Base-by-base conservation (phyloP, 2,888 invertebrate species). In the Tetanocera ferruginea region DNA sequence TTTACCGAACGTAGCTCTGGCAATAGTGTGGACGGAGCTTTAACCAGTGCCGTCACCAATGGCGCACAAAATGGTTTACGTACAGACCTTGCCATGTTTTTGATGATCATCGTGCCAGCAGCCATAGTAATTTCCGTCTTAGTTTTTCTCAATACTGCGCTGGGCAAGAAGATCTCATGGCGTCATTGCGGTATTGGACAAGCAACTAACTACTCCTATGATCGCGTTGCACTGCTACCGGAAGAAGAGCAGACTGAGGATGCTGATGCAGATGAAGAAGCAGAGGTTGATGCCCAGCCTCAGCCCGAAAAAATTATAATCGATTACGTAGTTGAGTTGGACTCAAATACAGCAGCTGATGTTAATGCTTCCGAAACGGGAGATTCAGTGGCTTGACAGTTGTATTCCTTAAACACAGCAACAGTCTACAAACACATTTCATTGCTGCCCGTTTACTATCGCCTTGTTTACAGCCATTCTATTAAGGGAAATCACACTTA, bases 1-100 rank as follows among this genome's bases (percentile, higher is more conserved):
- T 88, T 88, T 76, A 85, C 88, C 43, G 88, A 87, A 62, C 85
- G 88, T 55, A 88, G 88, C 73, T 86, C 87, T 1, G 86, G 87
- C 23, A 85, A 86, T 79, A 84, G 81, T 37, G 74, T 69, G 11
- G 81, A 83, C 69, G 78, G 80, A 70, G 28, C 28, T 17, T n/a
- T 23, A 23, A 55, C 74, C 67, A 37, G 73, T 31, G 23, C 78
- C 17, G 23, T 77, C 17, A 74, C 49, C 57, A 31, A 60, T 2
- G 52, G 79, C 76, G 70, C 49, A 14, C 69, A 51, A 3, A 5
- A 75, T 31, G 74, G 79, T 3, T 67, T 76, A 4, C 23, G 14
- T 37, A 49, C 67, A 2, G 51, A 77, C 19, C n/a, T 51, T n/a
- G 66, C 66, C 37, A 23, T 81, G 17, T 76, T 86, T 78, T 60